Percentiles rank a stretch among this genome's conserved stretches.
These are phyloP conservation scores for Nothobranchius furzeri DNA, from an alignment of 2,113 vertebrate genomes.

Conservation along the genomic window DNA sequence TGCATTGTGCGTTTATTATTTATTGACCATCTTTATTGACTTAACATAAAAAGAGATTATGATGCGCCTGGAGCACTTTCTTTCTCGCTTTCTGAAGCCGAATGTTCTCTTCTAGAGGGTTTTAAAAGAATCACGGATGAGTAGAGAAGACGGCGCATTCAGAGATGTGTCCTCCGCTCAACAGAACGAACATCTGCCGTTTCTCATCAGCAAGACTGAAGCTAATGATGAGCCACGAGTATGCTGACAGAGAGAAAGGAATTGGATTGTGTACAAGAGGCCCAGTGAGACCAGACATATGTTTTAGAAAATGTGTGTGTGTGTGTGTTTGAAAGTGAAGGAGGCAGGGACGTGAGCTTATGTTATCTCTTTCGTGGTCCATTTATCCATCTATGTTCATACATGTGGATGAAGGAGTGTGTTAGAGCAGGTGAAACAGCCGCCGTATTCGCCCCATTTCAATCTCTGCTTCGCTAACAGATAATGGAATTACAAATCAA, in stretches of 20 bases:
- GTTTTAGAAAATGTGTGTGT: conserved; percentile 55
- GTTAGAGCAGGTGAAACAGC: conserved; percentile 56
- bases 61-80: conserved; percentile 5
- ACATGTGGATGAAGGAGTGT: conserved; percentile 46
- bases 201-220: conserved; percentile 75
- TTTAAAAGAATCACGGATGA: conserved; percentile 54
- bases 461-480: conserved; percentile 52
- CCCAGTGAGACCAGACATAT: conserved; percentile 72
- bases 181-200: conserved; percentile 79
- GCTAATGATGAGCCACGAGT: conserved; percentile 74
- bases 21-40: conserved; percentile 1
- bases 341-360: conserved; percentile 19
- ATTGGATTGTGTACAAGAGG: conserved; percentile 69
- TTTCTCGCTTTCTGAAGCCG: conserved; percentile 34
- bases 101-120: conserved; percentile 27
- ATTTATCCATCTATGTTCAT: conserved; percentile 43
- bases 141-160: conserved; percentile 50
- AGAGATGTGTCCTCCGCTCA: conserved; percentile 55
- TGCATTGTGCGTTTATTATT: background rate
- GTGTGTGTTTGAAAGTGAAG: conserved; percentile 9
- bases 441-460: conserved; percentile 41
- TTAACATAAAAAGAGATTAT: conserved; percentile 9
- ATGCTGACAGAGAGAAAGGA: conserved; percentile 71
- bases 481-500: conserved; percentile 72
- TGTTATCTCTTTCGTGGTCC: conserved; percentile 23